Evolutionary conservation across 2,888 invertebrate genomes (phyloP).

Genomic region (Plusia festucae): DNA sequence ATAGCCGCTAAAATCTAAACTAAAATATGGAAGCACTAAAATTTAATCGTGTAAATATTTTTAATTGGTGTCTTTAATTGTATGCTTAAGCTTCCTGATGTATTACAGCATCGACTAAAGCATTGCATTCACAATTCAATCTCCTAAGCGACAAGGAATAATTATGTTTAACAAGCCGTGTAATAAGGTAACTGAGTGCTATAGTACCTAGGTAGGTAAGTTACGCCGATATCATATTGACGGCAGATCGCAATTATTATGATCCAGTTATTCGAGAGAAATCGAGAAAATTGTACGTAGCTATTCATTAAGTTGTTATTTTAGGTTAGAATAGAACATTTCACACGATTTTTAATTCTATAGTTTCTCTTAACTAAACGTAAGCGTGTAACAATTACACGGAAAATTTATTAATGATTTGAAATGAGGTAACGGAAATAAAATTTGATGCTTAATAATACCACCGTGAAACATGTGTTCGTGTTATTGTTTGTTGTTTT

Average conservation of each 20-base stretch:
- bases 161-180: slow-evolving; percentile 35
- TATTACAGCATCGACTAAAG: neutral
- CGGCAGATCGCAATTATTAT: slow-evolving; percentile 6
- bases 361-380: slow-evolving; percentile 21
- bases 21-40: neutral
- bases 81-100: neutral
- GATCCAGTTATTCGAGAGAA: slow-evolving; percentile 14
- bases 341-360: neutral
- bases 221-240: slow-evolving; percentile 28
- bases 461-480: slow-evolving; percentile 31
- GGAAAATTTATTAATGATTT: slow-evolving; percentile 39
- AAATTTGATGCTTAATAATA: slow-evolving; percentile 35
- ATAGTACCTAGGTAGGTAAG: slow-evolving; percentile 15
- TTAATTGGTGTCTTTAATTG: neutral
- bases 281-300: neutral
- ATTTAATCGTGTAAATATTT: neutral
- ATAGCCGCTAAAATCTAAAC: neutral
- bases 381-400: slow-evolving; percentile 39
- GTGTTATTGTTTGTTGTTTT: slow-evolving; percentile 26
- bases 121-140: neutral
- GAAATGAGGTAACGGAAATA: slow-evolving; percentile 33
- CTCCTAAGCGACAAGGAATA: slow-evolving; percentile 21
- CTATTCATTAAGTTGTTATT: neutral
- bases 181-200: slow-evolving; percentile 17
- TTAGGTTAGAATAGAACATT: neutral